Base-by-base conservation (phyloP, 23 tunicate species). In the Styela plicata region DNA sequence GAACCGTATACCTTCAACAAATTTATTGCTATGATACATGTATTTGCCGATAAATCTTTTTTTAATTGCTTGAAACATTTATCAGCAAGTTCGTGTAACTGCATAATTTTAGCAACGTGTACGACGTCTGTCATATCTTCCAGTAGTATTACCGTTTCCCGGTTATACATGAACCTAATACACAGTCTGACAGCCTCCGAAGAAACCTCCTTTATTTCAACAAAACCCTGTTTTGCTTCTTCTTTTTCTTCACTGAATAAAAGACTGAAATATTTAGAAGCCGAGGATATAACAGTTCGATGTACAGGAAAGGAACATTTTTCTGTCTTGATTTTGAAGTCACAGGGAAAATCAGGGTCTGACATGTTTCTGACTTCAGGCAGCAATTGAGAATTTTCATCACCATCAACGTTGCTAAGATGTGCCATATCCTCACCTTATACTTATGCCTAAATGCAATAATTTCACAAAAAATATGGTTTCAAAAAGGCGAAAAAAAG, bases 331-430 rank as follows among this genome's bases (percentile, higher is more conserved):
- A 92, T 83, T 52, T 57, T 74, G 33, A 87, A 63, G 74, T 92
- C 97, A 80, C 84, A 87, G 67, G 88, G 88, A 37, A 84, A 87
- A n/a, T n/a, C n/a, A n/a, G n/a, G n/a, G n/a, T n/a, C n/a, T n/a
- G n/a, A n/a, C n/a, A n/a, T n/a, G n/a, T n/a, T n/a, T n/a, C n/a
- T n/a, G n/a, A n/a, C n/a, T n/a, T n/a, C n/a, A n/a, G n/a, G n/a
- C n/a, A n/a, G n/a, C n/a, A n/a, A n/a, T n/a, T n/a, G n/a, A n/a
- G n/a, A n/a, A n/a, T n/a, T n/a, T n/a, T n/a, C n/a, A n/a, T n/a
- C n/a, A n/a, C n/a, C n/a, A n/a, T n/a, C n/a, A n/a, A n/a, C n/a
- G n/a, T n/a, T n/a, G n/a, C n/a, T n/a, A n/a, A n/a, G n/a, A n/a
- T n/a, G n/a, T n/a, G n/a, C n/a, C n/a, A n/a, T n/a, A n/a, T n/a